Conservation (phyloP, 2,888 invertebrate species). For the Microchrysa polita region DNA sequence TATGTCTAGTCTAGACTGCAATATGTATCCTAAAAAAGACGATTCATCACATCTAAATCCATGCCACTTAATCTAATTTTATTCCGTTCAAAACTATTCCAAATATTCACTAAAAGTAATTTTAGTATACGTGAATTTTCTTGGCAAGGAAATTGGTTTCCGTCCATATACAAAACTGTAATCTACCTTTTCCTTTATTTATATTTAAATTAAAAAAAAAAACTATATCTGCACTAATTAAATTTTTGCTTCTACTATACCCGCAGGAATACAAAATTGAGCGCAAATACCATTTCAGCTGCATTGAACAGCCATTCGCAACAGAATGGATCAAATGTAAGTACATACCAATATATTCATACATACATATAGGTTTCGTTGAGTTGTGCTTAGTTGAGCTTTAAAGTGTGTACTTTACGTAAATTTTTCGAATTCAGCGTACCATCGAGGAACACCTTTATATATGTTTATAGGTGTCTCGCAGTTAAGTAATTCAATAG, state of each 20-base stretch:
- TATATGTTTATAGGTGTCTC: no score
- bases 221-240: no score
- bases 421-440: no score
- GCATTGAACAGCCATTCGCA: slow-evolving; percentile 69
- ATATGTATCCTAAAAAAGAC: not conserved
- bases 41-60: slow-evolving; percentile 34
- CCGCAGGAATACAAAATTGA: slow-evolving; percentile 74
- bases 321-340: slow-evolving; percentile 50
- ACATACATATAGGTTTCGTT: no score
- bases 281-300: slow-evolving; percentile 78
- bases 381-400: no score
- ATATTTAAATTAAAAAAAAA: no score
- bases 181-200: slow-evolving; percentile 8
- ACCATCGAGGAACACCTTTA: no score
- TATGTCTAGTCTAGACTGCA: no score
- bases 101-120: not conserved
- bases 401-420: no score
- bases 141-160: not conserved
- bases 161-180: not conserved
- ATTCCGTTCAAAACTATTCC: not conserved
- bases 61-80: slow-evolving; percentile 11
- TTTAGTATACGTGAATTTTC: slow-evolving; percentile 9
- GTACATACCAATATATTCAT: no score
- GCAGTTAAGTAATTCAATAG: no score
- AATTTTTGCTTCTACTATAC: slow-evolving; percentile 31